phyloP scores from a whole-genome alignment of 1,140 invertebrate genomes.

The roundworm (Caenorhabditis elegans) region WBcel235 BX284606.5:6767501-6768000 shows the following conservation, averaged over 20 bases:
- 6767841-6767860: slow-evolving; percentile 50
- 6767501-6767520: neutral
- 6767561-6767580: slow-evolving; percentile 4
- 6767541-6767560: slow-evolving; percentile 9
- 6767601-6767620: slow-evolving; percentile 35
- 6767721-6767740: slow-evolving; percentile 36
- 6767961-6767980: slow-evolving; percentile 39
- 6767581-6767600: slow-evolving; percentile 19
- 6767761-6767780: slow-evolving; percentile 77
- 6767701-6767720: neutral
- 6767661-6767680: slow-evolving; percentile 27
- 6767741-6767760: slow-evolving; percentile 81
- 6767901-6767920: slow-evolving; percentile 67
- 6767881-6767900: slow-evolving; percentile 53
- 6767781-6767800: slow-evolving; percentile 52
- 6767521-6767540: neutral
- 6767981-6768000: slow-evolving; percentile 61
- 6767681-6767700: neutral
- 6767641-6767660: slow-evolving; percentile 42
- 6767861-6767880: slow-evolving; percentile 51
- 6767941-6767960: slow-evolving; percentile 51
- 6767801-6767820: slow-evolving; percentile 42
- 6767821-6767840: slow-evolving; percentile 46
- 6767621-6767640: slow-evolving; percentile 36
- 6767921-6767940: slow-evolving; percentile 55